These are phyloP conservation scores for Cloeon dipterum DNA, from an alignment of 2,888 invertebrate genomes.

Conservation along the genomic window DNA sequence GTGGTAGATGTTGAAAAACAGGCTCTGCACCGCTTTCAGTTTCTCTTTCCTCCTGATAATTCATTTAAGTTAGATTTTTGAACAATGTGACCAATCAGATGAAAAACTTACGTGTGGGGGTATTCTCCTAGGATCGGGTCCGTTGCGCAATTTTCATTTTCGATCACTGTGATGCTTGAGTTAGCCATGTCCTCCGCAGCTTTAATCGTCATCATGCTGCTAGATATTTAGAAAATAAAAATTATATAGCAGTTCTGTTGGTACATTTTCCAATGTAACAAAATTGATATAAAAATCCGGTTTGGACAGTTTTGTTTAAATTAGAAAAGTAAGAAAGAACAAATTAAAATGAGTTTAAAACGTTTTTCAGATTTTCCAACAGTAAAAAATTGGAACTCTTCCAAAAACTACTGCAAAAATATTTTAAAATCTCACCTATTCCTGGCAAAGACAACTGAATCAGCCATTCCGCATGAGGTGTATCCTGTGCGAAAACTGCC, in stretches of 20 bases:
- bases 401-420: too few species aligned
- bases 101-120: neutral
- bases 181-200: slow-evolving; percentile 18
- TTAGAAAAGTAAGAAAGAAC: too few species aligned
- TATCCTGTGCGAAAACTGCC: slow-evolving; percentile 36
- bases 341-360: too few species aligned
- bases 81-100: too few species aligned
- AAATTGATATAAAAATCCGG: too few species aligned
- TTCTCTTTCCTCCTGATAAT: slow-evolving; percentile 22
- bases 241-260: too few species aligned
- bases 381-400: too few species aligned
- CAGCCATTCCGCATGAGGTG: slow-evolving; percentile 19
- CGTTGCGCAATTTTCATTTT: too few species aligned
- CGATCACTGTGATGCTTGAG: slow-evolving; percentile 20
- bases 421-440: too few species aligned
- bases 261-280: too few species aligned
- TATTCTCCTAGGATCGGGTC: neutral
- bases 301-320: too few species aligned
- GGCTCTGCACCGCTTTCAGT: slow-evolving; percentile 25
- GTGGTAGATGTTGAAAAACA: slow-evolving; percentile 30
- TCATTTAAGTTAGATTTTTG: neutral
- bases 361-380: too few species aligned
- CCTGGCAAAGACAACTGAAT: neutral
- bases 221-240: slow-evolving; percentile 8
- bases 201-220: neutral